Conservation (phyloP, 2,113 vertebrate genomes). For the Rhinoptilus africanus region DNA sequence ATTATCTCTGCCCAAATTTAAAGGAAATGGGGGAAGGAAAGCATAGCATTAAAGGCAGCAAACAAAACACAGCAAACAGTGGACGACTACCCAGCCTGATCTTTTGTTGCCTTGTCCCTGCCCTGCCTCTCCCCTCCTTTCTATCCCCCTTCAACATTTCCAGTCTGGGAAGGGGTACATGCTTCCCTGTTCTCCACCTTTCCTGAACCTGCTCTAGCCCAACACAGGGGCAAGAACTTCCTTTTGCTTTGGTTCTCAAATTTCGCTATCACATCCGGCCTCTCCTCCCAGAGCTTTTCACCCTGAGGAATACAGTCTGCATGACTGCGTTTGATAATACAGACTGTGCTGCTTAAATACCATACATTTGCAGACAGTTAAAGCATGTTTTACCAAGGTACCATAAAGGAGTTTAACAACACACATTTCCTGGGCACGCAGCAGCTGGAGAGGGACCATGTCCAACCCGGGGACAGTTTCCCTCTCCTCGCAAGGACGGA, state of each 20-base stretch:
- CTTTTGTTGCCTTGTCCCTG: not conserved
- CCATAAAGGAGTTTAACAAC: not conserved
- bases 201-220: not conserved
- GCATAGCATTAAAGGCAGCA: not conserved
- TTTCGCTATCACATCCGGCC: not conserved
- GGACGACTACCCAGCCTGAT: not conserved
- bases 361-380: not conserved
- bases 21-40: not conserved
- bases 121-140: not conserved
- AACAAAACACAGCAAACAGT: not conserved
- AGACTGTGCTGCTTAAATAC: not conserved
- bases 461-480: fast-evolving
- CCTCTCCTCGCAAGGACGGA: fast-evolving
- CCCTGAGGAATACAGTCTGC: not conserved
- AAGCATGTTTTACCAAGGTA: not conserved
- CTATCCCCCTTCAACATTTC: not conserved
- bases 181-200: not conserved
- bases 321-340: not conserved
- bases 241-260: slow-evolving; percentile 13
- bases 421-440: fast-evolving
- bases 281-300: not conserved
- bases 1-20: not conserved
- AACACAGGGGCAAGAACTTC: not conserved
- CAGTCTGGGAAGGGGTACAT: not conserved
- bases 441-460: not conserved